Conservation (phyloP, 2,113 vertebrate genomes). For the Chloropsis hardwickii region DNA sequence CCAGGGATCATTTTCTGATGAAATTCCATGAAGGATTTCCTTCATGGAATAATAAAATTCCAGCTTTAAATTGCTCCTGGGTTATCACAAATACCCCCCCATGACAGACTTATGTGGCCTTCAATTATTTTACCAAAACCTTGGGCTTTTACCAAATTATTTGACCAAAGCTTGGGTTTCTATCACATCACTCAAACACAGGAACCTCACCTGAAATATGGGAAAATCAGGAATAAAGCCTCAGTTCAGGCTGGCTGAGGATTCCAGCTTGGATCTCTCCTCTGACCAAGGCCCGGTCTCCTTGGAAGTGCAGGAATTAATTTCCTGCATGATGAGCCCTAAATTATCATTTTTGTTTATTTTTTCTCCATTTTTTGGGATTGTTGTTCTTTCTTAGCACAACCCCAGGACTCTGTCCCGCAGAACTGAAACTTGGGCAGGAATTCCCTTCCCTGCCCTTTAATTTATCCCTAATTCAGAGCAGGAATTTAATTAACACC, state of each 20-base stretch:
- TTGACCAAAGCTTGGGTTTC: neutral
- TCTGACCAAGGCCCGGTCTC: neutral
- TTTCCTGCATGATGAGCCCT: neutral
- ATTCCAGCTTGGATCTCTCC: neutral
- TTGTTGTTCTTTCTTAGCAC: neutral
- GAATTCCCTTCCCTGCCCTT: neutral
- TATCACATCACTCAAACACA: no score
- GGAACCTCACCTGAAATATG: neutral
- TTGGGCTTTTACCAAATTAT: neutral
- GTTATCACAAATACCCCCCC: neutral
- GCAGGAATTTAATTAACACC: neutral
- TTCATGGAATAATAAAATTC: neutral
- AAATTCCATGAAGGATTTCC: neutral
- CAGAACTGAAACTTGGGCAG: neutral
- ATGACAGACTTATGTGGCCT: accelerated
- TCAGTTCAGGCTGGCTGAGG: neutral
- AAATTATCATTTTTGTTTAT: neutral
- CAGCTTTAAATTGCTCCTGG: neutral
- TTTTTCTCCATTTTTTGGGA: neutral
- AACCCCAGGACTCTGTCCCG: neutral
- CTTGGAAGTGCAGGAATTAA: neutral
- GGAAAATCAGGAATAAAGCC: neutral
- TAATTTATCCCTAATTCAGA: neutral
- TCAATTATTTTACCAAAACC: neutral
- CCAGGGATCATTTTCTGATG: neutral